A percentile compares a stretch with the other conserved stretches of the same genome.
Conservation (phyloP, 2,797 vertebrate genomes). For the Erithacus rubecula region DNA sequence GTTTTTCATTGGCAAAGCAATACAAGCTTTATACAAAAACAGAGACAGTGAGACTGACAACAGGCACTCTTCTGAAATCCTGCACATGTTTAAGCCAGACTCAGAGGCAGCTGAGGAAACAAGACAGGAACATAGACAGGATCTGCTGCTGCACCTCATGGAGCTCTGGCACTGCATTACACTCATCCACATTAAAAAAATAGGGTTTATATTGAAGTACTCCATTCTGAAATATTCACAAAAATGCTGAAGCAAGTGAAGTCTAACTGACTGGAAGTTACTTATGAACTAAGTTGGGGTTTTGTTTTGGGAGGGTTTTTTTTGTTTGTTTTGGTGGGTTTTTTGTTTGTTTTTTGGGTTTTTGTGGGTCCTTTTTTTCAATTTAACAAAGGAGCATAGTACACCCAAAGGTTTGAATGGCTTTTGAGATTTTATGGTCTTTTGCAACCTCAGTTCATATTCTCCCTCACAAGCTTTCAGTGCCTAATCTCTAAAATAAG, state of each 20-base stretch:
- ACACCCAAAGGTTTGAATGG: slow-evolving; percentile 36
- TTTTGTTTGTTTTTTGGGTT: no score
- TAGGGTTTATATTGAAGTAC: background rate
- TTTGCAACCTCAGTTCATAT: slow-evolving; percentile 53
- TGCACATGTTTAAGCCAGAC: background rate
- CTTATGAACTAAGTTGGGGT: background rate
- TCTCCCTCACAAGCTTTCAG: slow-evolving; percentile 24
- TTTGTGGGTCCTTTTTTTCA: background rate
- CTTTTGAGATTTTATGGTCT: slow-evolving; percentile 54
- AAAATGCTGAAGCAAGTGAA: background rate
- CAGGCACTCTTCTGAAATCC: background rate
- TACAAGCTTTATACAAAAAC: background rate
- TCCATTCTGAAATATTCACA: background rate
- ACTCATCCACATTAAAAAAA: background rate
- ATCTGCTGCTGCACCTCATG: background rate
- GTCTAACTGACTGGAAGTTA: background rate
- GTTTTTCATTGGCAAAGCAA: background rate
- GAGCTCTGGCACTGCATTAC: background rate
- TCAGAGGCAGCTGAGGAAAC: background rate
- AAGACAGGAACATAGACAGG: background rate
- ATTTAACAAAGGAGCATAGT: slow-evolving; percentile 23
- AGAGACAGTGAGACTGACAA: background rate
- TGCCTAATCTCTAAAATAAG: slow-evolving; percentile 56
- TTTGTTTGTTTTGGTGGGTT: no score
- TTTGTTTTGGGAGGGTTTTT: no score